Percentiles rank a stretch among this genome's conserved stretches.
Evolutionary conservation across 2,113 vertebrate species (phyloP).

Genomic region (Syrmaticus mikado): DNA sequence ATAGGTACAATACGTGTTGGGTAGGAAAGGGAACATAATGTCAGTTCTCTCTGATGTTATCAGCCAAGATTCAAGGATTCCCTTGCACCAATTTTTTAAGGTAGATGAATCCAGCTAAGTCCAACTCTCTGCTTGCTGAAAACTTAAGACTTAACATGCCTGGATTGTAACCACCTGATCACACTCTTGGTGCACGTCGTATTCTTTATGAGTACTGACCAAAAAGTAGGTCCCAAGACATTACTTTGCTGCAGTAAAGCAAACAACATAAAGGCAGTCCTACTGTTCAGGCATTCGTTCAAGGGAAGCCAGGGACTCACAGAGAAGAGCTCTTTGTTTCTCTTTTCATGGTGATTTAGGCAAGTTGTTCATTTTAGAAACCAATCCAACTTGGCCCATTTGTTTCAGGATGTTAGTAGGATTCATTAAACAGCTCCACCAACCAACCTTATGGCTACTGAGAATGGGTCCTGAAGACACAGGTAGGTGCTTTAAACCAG

Average conservation of each 20-base stretch:
- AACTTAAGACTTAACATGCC: neutral
- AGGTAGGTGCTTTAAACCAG: neutral
- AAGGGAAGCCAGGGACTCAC: neutral
- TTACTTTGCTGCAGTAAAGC: neutral
- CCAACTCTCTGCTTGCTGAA: neutral
- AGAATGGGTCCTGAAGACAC: neutral
- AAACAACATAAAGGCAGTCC: neutral
- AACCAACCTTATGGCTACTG: neutral
- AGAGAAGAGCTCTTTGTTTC: neutral
- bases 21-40: neutral
- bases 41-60: neutral
- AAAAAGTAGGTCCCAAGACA: neutral
- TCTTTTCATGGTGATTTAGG: fast-evolving
- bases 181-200: neutral
- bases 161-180: neutral
- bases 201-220: neutral
- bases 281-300: neutral
- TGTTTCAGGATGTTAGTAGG: constrained; percentile 49
- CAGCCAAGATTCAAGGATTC: neutral
- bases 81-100: neutral
- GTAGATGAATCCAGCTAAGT: neutral
- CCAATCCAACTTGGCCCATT: neutral
- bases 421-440: neutral
- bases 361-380: neutral
- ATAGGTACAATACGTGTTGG: neutral